Base-by-base conservation (phyloP, 2,888 invertebrate genomes). In the Brenthis daphne region DNA sequence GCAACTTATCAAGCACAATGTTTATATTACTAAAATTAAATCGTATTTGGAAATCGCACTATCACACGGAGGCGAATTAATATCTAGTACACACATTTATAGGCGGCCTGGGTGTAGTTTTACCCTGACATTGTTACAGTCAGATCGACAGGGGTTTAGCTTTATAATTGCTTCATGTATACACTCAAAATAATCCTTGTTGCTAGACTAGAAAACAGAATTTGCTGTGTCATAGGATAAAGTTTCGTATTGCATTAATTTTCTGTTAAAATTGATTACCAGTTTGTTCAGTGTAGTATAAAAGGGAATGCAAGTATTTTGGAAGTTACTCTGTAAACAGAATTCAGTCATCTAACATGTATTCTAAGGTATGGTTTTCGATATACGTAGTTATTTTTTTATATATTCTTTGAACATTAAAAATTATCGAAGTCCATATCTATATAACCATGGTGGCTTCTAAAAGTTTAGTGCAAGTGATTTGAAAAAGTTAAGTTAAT, bases 211-310 rank as follows among this genome's bases (percentile, higher is more conserved):
- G 71, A 78, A 74, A 74, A 69, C 60, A 71, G 72, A 74, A 76
- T 75, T 78, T 78, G 68, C 75, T 72, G 73, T 75, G 73, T 67
- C 73, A 73, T 16, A 20, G 29, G 16, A 63, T 69, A 55, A 58
- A 66, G 56, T 66, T 43, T 68, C 67, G 64, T 73, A 71, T 75
- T 80, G 81, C 76, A 81, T 79, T 80, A 82, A 80, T 74, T 80
- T 79, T 82, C 80, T 78, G 77, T 75, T 82, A 82, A 79, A 79
- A 82, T 80, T 78, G 77, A 79, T 84, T 86, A 88, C 89, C 85
- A 82, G 89, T 90, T 87, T 82, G 76, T 78, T 69, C 66, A 73
- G 68, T 67, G 55, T 79, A 77, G 82, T 91, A 91, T 91, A 91
- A 85, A 91, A 89, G 87, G 82, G 85, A 86, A 83, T 76, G 85